Percentiles rank a stretch among this genome's conserved stretches.
phyloP scores from a whole-genome alignment of 2,888 invertebrate species.

The Drosophila trichaetosa region DNA sequence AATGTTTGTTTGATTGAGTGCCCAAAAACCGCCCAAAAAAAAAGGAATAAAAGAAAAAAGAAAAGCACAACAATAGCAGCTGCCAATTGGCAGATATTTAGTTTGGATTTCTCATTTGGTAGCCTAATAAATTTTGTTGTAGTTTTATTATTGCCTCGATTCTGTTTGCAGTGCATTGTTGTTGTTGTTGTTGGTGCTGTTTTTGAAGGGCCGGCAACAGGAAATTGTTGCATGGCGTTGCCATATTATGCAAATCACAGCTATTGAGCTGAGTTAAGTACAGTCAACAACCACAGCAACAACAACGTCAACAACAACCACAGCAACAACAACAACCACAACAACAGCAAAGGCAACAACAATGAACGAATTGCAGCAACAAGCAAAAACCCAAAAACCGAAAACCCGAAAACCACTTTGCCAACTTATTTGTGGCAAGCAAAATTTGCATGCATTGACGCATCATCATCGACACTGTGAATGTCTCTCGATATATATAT shows the following conservation, averaged over 20 bases:
- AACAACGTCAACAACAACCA: slow-evolving; percentile 23
- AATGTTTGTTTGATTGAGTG: slow-evolving; percentile 68
- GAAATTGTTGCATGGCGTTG: slow-evolving; percentile 75
- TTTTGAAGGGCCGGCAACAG: slow-evolving; percentile 36
- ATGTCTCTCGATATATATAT: slow-evolving; percentile 22
- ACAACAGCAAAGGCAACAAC: slow-evolving; percentile 10
- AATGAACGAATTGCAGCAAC: slow-evolving; percentile 7
- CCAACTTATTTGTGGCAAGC: slow-evolving; percentile 76
- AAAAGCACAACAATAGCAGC: neutral
- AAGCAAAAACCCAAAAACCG: slow-evolving; percentile 43
- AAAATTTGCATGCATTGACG: slow-evolving; percentile 72
- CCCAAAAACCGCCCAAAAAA: slow-evolving; percentile 2
- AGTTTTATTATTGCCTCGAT: slow-evolving; percentile 1
- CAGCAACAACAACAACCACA: slow-evolving; percentile 16
- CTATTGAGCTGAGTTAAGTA: slow-evolving; percentile 60
- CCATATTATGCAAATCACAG: slow-evolving; percentile 74
- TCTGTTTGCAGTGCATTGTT: neutral
- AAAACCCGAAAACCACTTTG: slow-evolving; percentile 68
- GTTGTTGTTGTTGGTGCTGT: slow-evolving; percentile 11
- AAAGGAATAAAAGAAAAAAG: neutral
- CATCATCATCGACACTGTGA: slow-evolving; percentile 62
- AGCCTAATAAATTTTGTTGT: slow-evolving; percentile 54
- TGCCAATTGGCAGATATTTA: slow-evolving; percentile 24
- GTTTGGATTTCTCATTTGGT: slow-evolving; percentile 59
- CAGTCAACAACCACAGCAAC: slow-evolving; percentile 48